Conservation (phyloP, 2,113 vertebrate genomes). For the Callocephalon fimbriatum region DNA sequence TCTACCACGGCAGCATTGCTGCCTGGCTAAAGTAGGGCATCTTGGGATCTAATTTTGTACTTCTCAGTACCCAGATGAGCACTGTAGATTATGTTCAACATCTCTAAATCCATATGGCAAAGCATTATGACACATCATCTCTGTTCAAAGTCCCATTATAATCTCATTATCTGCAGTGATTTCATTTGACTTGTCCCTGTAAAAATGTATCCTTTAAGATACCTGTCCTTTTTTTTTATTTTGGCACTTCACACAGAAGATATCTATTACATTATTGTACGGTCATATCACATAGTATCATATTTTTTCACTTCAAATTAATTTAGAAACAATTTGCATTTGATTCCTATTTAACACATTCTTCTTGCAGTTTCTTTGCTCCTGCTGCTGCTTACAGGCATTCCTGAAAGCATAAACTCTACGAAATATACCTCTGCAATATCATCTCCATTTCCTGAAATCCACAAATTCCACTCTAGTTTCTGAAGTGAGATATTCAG, state of each 20-base stretch:
- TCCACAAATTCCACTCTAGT: not conserved
- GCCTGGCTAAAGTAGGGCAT: slow-evolving; percentile 1
- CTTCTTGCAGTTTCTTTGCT: not conserved
- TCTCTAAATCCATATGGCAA: not conserved
- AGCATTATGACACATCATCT: slow-evolving; percentile 2
- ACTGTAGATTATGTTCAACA: slow-evolving; percentile 5
- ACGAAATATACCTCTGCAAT: not conserved
- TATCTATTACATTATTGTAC: not conserved
- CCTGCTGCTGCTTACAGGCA: not conserved
- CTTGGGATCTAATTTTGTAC: slow-evolving; percentile 19
- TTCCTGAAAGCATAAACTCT: not conserved
- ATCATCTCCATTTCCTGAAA: not conserved
- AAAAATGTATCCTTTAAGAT: not conserved
- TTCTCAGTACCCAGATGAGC: slow-evolving; percentile 3
- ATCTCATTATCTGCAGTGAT: slow-evolving; percentile 37
- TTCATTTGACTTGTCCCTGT: not conserved
- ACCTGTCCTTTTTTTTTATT: not conserved
- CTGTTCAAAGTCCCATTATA: slow-evolving; percentile 12
- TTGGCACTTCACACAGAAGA: not conserved
- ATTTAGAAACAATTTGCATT: not conserved
- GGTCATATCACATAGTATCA: not conserved
- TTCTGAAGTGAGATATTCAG: not conserved
- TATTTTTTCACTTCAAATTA: not conserved
- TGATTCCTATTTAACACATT: not conserved
- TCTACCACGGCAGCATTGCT: not conserved